Conservation (phyloP, 1,140 invertebrate species). For the Plectrocnemia conspersa region DNA sequence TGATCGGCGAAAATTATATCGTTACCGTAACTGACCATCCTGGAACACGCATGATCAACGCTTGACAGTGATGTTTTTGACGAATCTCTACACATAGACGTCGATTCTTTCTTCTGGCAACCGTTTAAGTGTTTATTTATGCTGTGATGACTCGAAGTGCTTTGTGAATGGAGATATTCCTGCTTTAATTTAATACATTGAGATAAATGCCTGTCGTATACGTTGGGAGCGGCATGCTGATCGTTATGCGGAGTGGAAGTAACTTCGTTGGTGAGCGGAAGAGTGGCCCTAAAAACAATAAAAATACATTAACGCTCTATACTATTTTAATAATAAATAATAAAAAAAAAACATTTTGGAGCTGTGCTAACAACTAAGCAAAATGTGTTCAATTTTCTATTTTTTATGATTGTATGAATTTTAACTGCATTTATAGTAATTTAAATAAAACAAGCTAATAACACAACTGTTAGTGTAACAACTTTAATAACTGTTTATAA, state of each 20-base stretch:
- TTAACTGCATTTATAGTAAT: no score
- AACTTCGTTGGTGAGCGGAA: constrained; percentile 69
- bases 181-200: constrained; percentile 51
- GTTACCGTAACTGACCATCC: constrained; percentile 40
- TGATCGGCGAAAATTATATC: constrained; percentile 48
- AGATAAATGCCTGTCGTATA: constrained; percentile 56
- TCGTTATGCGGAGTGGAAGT: constrained; percentile 50
- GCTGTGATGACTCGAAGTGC: constrained; percentile 34
- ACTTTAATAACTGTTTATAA: no score
- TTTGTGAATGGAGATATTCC: constrained; percentile 45
- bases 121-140: constrained; percentile 20
- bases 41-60: constrained; percentile 43
- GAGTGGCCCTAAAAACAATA: constrained; percentile 70
- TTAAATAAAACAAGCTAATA: no score
- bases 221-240: constrained; percentile 36
- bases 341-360: no score
- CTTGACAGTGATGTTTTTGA: constrained; percentile 40
- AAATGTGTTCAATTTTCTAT: no score
- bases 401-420: no score
- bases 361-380: no score
- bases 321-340: no score
- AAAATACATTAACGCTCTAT: no score
- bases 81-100: constrained; percentile 39
- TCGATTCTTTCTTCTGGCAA: constrained; percentile 24
- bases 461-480: no score